phyloP scores from a whole-genome alignment of 2,888 invertebrate species.

The Steinernema hermaphroditum region DNA sequence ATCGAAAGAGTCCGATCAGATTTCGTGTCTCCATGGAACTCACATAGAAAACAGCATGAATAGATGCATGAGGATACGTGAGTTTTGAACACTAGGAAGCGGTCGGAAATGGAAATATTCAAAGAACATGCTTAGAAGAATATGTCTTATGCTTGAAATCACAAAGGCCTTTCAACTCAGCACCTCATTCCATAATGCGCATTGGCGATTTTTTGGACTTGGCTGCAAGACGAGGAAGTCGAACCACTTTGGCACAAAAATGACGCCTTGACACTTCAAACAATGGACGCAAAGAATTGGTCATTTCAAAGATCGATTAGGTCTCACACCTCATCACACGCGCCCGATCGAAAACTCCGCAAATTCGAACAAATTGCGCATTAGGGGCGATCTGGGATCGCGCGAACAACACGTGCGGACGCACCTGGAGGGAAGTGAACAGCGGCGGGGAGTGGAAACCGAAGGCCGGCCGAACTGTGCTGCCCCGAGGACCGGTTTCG shows the following conservation, averaged over 20 bases:
- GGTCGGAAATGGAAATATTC: too few relatives aligned
- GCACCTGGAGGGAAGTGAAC: constrained; percentile 2
- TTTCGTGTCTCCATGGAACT: too few relatives aligned
- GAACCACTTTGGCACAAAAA: neutral
- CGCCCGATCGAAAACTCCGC: neutral
- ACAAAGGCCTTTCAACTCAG: neutral
- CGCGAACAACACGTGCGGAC: neutral
- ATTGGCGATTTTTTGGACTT: constrained; percentile 9
- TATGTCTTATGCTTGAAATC: neutral
- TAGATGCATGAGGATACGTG: too few relatives aligned
- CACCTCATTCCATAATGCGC: neutral
- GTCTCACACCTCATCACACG: too few relatives aligned
- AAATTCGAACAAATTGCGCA: neutral
- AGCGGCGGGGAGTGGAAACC: neutral
- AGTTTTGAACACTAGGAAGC: too few relatives aligned
- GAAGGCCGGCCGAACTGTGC: neutral
- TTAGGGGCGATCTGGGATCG: neutral
- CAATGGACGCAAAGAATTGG: too few relatives aligned
- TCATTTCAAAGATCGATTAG: too few relatives aligned
- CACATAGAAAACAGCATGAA: too few relatives aligned
- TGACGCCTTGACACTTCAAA: too few relatives aligned
- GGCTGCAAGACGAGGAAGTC: constrained; percentile 17
- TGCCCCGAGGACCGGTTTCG: neutral
- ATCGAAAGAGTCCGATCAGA: too few relatives aligned
- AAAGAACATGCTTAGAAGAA: too few relatives aligned